phyloP scores from a whole-genome alignment of 1,140 invertebrate species.

The Lordiphosa stackelbergi region DNA sequence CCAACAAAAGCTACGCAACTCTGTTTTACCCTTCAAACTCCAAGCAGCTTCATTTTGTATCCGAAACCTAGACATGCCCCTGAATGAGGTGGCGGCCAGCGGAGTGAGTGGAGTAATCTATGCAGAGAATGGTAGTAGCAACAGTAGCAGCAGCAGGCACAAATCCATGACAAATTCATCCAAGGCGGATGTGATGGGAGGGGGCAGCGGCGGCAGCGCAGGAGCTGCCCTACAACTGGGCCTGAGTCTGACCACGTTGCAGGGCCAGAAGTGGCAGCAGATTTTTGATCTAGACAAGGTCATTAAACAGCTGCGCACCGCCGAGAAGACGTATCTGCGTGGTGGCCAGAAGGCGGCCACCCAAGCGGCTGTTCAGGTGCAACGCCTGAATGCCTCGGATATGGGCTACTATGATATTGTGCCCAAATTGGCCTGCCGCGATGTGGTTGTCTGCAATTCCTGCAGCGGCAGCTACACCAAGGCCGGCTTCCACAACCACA shows the following conservation, averaged over 20 bases:
- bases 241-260: slow-evolving; percentile 34
- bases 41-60: slow-evolving; percentile 2
- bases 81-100: slow-evolving; percentile 51
- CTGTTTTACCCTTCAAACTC: slow-evolving; percentile 27
- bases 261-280: slow-evolving; percentile 68
- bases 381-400: slow-evolving; percentile 59
- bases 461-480: slow-evolving; percentile 67
- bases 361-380: slow-evolving; percentile 47
- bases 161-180: slow-evolving; percentile 30
- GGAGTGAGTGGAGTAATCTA: slow-evolving; percentile 31
- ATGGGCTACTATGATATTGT: slow-evolving; percentile 72
- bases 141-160: slow-evolving; percentile 17
- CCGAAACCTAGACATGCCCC: slow-evolving; percentile 44
- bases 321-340: slow-evolving; percentile 59
- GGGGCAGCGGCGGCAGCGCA: slow-evolving; percentile 1
- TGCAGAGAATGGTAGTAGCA: slow-evolving; percentile 42
- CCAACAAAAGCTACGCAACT: slow-evolving; percentile 9
- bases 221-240: slow-evolving; percentile 19
- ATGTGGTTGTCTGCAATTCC: slow-evolving; percentile 61
- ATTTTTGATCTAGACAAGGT: slow-evolving; percentile 69
- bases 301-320: slow-evolving; percentile 64
- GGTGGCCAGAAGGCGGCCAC: background rate
- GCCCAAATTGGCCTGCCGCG: slow-evolving; percentile 57
- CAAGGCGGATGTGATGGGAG: slow-evolving; percentile 28
- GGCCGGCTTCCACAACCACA: slow-evolving; percentile 67